Base-by-base conservation (phyloP, 2,888 invertebrate genomes). In the Copidosoma aretas region DNA sequence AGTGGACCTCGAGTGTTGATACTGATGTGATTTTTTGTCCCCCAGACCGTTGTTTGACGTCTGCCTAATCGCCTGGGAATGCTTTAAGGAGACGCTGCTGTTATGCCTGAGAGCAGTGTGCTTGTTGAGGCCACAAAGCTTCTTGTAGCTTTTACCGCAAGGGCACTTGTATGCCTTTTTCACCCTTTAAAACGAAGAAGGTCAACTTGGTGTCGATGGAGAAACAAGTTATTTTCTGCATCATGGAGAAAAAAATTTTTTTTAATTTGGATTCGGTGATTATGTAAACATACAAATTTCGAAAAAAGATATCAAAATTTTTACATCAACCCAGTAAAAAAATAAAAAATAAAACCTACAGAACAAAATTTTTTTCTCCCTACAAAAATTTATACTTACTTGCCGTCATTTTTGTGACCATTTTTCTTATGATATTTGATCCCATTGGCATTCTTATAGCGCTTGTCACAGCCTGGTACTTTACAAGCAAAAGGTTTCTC, bases 371-470 rank as follows among this genome's bases (percentile, higher is more conserved):
- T 49, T 49, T 49, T n/a, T 49, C 49, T n/a, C 19, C 19, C 19
- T n/a, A 15, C 58, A 66, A 25, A n/a, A 5, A 32, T 32, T 39
- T 21, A 64, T 64, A 72, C 72, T 22, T 65, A 72, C 72, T 70
- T 72, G 62, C 72, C 72, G 78, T 93, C 92, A 82, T 92, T 92
- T 84, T 93, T 92, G 84, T 94, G 94, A 12, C 93, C 93, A 82
- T 93, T 93, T 84, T 93, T 92, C 54, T 92, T 92, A 84, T 94
- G 94, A 84, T 94, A 94, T 81, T 93, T 94, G 79, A 94, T 93
- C 67, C 94, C 94, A 84, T 94, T 94, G 67, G 93, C 90, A 82
- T 94, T 94, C 84, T 94, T 94, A 85, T 94, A 94, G 53, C 92
- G 88, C 81, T 94, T 94, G 84, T 92, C 91, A 85, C 94, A 94